These are phyloP conservation scores for Chaetorhynchus papuensis DNA, from an alignment of 2,113 vertebrate genomes.

Conservation along the genomic window DNA sequence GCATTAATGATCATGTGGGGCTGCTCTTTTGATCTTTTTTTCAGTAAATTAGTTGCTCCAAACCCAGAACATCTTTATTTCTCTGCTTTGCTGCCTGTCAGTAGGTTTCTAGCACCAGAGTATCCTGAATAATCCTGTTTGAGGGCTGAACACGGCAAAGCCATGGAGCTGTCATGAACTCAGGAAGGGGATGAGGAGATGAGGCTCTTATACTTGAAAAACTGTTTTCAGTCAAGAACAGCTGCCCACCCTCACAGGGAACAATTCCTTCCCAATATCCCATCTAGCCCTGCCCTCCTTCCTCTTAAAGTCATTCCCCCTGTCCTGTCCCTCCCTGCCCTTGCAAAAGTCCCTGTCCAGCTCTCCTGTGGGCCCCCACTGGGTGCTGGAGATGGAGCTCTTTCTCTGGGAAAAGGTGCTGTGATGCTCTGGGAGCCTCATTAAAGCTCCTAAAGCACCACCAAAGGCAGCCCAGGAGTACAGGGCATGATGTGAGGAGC, in stretches of 20 bases:
- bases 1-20: not conserved
- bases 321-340: not conserved
- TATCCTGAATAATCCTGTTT: not conserved
- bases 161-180: not conserved
- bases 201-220: not conserved
- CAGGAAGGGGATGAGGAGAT: not conserved
- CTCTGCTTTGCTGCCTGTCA: not conserved
- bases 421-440: not conserved
- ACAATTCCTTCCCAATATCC: not conserved
- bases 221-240: not conserved
- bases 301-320: not conserved
- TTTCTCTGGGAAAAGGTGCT: not conserved
- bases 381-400: not conserved
- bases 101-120: not conserved
- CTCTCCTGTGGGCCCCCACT: not conserved
- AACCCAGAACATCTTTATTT: not conserved
- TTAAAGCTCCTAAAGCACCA: not conserved
- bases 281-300: not conserved
- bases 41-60: not conserved
- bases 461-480: not conserved
- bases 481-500: not conserved
- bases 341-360: not conserved
- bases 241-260: fast-evolving
- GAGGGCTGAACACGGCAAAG: not conserved
- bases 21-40: not conserved